Evolutionary conservation across 1,140 invertebrate species (phyloP).

Genomic region (Acromyrmex charruanus): DNA sequence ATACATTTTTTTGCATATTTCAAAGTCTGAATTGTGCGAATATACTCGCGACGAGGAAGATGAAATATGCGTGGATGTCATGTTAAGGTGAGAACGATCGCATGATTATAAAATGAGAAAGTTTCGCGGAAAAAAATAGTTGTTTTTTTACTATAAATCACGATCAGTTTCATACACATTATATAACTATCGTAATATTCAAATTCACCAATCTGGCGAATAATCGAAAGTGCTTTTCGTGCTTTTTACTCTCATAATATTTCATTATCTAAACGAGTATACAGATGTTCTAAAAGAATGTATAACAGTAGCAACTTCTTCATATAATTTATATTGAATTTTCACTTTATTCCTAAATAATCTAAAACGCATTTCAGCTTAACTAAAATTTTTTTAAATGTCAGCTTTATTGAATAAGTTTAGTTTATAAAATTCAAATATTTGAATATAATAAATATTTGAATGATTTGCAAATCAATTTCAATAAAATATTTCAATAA

Average conservation of each 20-base stretch:
- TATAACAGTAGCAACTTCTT: constrained; percentile 48
- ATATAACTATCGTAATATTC: constrained; percentile 43
- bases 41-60: constrained; percentile 36
- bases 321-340: constrained; percentile 39
- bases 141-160: constrained; percentile 41
- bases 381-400: constrained; percentile 7
- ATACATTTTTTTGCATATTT: constrained; percentile 37
- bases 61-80: constrained; percentile 37
- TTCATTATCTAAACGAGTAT: constrained; percentile 43
- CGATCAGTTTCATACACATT: constrained; percentile 35
- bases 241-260: constrained; percentile 49
- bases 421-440: not conserved
- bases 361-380: constrained; percentile 21
- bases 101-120: constrained; percentile 50
- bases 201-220: constrained; percentile 33
- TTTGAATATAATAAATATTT: constrained; percentile 15
- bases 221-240: constrained; percentile 26
- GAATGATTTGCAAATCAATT: not conserved
- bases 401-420: not conserved
- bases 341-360: not conserved
- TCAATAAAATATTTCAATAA: constrained; percentile 27
- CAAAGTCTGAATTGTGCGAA: constrained; percentile 50
- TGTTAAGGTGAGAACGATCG: constrained; percentile 39
- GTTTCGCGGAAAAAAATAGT: constrained; percentile 48
- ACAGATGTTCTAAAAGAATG: constrained; percentile 49